A percentile compares a stretch with the other conserved stretches of the same genome.
phyloP scores from a whole-genome alignment of 2,888 invertebrate genomes.

The Papilio demoleus region DNA sequence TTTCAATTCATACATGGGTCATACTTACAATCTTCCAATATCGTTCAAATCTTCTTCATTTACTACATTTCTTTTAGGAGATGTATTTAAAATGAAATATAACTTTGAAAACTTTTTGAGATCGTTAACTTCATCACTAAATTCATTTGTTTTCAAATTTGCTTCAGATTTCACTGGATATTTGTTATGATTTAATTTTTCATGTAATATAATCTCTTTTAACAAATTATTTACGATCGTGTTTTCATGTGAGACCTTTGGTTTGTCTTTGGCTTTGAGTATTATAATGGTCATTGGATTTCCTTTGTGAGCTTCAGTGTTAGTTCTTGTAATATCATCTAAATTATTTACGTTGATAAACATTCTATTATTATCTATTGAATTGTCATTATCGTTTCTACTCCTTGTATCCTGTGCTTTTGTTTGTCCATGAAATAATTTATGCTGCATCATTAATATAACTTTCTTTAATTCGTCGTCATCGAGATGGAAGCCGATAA shows the following conservation, averaged over 20 bases:
- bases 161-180: neutral
- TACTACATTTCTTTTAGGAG: neutral
- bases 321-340: neutral
- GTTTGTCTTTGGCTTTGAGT: slow-evolving; percentile 11
- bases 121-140: slow-evolving; percentile 6
- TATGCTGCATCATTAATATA: slow-evolving; percentile 14
- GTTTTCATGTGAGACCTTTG: slow-evolving; percentile 1
- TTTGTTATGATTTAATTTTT: slow-evolving; percentile 13
- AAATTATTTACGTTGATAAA: neutral
- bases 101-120: slow-evolving; percentile 35
- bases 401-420: neutral
- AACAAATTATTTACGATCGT: slow-evolving; percentile 6
- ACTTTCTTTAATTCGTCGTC: slow-evolving; percentile 21
- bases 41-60: slow-evolving; percentile 13
- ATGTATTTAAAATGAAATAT: slow-evolving; percentile 32
- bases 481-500: neutral
- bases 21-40: slow-evolving; percentile 20
- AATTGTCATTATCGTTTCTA: neutral
- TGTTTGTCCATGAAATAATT: slow-evolving; percentile 14
- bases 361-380: neutral
- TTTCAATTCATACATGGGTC: neutral
- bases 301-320: neutral
- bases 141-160: neutral
- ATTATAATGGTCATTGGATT: neutral
- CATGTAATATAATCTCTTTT: neutral